Evolutionary conservation across 2,797 vertebrate species (phyloP).

Genomic region (Benthosema pterotum): DNA sequence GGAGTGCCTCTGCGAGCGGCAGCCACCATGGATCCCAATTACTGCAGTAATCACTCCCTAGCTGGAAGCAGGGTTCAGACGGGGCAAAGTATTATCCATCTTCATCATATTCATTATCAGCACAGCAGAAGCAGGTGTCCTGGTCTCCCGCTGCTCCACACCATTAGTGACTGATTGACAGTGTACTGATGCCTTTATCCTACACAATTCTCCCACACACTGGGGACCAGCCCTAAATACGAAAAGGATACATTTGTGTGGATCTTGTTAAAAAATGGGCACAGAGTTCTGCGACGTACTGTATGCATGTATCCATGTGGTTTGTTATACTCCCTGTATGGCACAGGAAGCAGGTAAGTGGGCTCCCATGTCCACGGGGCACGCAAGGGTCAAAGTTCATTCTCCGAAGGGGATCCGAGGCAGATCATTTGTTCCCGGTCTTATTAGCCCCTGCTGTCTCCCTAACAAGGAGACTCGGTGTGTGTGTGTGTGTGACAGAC

Average conservation of each 20-base stretch:
- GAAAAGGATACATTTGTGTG: background rate
- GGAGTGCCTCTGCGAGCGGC: slow-evolving; percentile 45
- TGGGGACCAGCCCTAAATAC: background rate
- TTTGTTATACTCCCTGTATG: slow-evolving; percentile 3
- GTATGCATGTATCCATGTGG: too few relatives aligned
- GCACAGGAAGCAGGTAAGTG: slow-evolving; percentile 13
- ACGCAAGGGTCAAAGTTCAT: slow-evolving; percentile 58
- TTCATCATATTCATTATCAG: slow-evolving; percentile 79
- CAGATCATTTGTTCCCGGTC: slow-evolving; percentile 57
- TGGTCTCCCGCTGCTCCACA: slow-evolving; percentile 67
- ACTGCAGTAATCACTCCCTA: slow-evolving; percentile 64
- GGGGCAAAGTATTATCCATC: slow-evolving; percentile 69
- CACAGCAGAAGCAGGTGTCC: slow-evolving; percentile 73
- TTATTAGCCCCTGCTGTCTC: slow-evolving; percentile 67
- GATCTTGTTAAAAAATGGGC: slow-evolving; percentile 26
- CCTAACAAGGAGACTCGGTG: slow-evolving; percentile 61
- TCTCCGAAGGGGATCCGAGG: slow-evolving; percentile 36
- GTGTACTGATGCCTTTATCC: slow-evolving; percentile 41
- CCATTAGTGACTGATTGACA: slow-evolving; percentile 73
- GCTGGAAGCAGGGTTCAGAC: slow-evolving; percentile 62
- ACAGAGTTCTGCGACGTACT: background rate
- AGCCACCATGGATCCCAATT: slow-evolving; percentile 66
- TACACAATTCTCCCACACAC: slow-evolving; percentile 24
- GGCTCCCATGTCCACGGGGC: slow-evolving; percentile 7
- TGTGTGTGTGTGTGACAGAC: slow-evolving; percentile 51